These are phyloP conservation scores for Osmerus eperlanus DNA, from an alignment of 2,113 vertebrate genomes.

Conservation along the genomic window DNA sequence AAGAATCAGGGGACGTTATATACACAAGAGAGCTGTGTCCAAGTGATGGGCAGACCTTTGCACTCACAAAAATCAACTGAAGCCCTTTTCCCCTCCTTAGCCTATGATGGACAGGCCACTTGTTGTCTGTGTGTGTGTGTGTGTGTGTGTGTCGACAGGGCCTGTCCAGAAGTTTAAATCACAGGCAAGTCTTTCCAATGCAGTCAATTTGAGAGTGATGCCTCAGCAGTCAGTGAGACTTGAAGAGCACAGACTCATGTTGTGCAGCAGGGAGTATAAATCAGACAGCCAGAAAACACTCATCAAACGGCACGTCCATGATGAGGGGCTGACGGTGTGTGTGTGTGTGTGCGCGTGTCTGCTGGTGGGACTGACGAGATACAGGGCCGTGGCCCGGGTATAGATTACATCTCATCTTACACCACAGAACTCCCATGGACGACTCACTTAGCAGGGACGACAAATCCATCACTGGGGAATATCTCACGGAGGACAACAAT, in stretches of 20 bases:
- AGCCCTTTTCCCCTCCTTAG: neutral
- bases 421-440: constrained; percentile 33
- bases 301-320: constrained; percentile 63
- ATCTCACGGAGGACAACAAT: constrained; percentile 42
- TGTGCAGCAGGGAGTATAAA: constrained; percentile 56
- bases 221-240: constrained; percentile 52
- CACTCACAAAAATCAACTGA: too few species aligned
- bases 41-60: too few species aligned
- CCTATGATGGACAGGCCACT: neutral
- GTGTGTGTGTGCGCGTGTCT: constrained; percentile 10
- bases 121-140: neutral
- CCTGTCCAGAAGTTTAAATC: constrained; percentile 59
- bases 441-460: constrained; percentile 55
- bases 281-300: constrained; percentile 47
- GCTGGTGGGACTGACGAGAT: constrained; percentile 32
- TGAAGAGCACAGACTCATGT: constrained; percentile 51
- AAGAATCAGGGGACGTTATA: too few species aligned
- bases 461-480: constrained; percentile 49
- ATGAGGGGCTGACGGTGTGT: constrained; percentile 48
- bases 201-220: constrained; percentile 63
- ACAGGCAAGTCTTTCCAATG: constrained; percentile 63
- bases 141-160: constrained; percentile 8
- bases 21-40: too few species aligned
- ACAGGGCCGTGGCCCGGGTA: constrained; percentile 30
- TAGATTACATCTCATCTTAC: constrained; percentile 58